Base-by-base conservation (phyloP, 53 echinoderm and acorn worm genomes). In the Antedon mediterranea region DNA sequence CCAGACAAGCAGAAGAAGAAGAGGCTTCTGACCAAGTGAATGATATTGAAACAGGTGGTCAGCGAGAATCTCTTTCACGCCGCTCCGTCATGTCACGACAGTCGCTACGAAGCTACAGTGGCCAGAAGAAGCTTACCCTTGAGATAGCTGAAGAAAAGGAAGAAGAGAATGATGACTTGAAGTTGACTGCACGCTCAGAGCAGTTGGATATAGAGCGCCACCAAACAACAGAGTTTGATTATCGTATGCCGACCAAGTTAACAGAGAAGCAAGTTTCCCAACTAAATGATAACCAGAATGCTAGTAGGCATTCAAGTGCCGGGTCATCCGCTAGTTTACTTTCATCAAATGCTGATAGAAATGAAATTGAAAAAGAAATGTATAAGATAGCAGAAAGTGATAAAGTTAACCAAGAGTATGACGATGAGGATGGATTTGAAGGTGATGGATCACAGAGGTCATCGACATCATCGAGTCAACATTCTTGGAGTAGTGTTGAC, bases 251-350 rank as follows among this genome's bases (percentile, higher is more conserved):
- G 31, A 13, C 33, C 18, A 78, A 42, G 72, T 23, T 73, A 41
- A 41, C 20, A 6, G 14, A 28, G 71, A 33, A 43, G 27, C 30
- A 75, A 13, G n/a, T n/a, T n/a, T 30, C 76, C 30, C 31, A 82
- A 33, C 77, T 34, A 28, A 93, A 93, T 30, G 70, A 75, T 27
- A 93, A 87, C 83, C 83, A 93, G 79, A 89, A 93, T 79, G 93
- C 87, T 23, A 57, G 57, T 23, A 57, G 57, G 23, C 57, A 57
- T 57, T 23, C 57, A 11, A 57, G 14, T 57, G 57, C 57, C 2
- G 57, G 20, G 57, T 57, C 57, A 11, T 57, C 57, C 23, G 57
- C 11, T 18, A 57, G 57, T 57, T 15, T 57, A 57, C 57, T 57
- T 57, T 57, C 57, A 57, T 57, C 57, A 57, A 23, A 1, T 57